Conservation (phyloP, 1,140 invertebrate species). For the Vanessa tameamea region DNA sequence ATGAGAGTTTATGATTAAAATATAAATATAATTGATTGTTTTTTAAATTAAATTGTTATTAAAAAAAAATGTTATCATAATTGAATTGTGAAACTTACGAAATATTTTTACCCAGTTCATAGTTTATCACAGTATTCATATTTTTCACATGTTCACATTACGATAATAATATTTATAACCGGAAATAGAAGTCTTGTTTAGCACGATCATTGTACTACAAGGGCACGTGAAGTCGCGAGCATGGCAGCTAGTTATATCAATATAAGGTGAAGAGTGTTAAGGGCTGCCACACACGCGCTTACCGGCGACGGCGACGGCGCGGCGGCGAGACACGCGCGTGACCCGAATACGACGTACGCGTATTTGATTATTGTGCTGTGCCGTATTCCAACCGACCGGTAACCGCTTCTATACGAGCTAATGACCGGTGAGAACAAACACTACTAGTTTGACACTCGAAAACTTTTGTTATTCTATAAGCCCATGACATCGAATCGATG, state of each 20-base stretch:
- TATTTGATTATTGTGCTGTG: slow-evolving; percentile 18
- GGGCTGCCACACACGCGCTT: slow-evolving; percentile 8
- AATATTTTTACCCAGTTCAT: too few species aligned
- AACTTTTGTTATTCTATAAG: background rate
- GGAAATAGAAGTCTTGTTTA: too few species aligned
- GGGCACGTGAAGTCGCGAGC: background rate
- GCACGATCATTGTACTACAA: background rate
- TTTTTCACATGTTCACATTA: too few species aligned
- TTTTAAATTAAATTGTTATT: too few species aligned
- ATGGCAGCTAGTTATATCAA: background rate
- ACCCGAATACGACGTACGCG: slow-evolving; percentile 9
- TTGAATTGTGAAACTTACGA: too few species aligned
- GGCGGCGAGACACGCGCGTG: slow-evolving; percentile 14
- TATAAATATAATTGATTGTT: too few species aligned
- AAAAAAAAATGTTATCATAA: too few species aligned
- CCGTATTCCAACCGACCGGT: background rate
- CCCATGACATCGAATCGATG: too few species aligned
- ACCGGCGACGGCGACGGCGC: slow-evolving; percentile 11
- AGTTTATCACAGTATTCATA: too few species aligned
- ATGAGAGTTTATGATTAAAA: background rate
- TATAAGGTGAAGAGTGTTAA: background rate
- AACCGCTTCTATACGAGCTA: slow-evolving; percentile 2
- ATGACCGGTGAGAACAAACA: slow-evolving; percentile 11
- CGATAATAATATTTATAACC: too few species aligned
- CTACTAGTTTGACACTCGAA: slow-evolving; percentile 1